phyloP scores from a whole-genome alignment of 2,888 invertebrate genomes.

The Drepana falcataria region DNA sequence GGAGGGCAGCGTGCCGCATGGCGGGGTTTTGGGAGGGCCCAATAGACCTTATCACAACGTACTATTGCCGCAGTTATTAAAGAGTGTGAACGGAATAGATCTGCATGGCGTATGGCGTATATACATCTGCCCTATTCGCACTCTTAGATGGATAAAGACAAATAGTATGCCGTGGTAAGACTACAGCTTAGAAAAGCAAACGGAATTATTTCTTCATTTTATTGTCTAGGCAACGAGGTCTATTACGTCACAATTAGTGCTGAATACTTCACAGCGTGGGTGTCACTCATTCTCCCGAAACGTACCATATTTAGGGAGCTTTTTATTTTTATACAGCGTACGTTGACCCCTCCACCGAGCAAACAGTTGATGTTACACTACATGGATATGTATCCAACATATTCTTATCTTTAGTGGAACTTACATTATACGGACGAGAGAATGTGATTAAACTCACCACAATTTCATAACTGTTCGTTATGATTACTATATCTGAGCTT shows the following conservation, averaged over 20 bases:
- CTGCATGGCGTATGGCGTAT: too few species aligned
- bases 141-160: too few species aligned
- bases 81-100: too few species aligned
- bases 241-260: background rate
- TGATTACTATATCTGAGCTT: too few species aligned
- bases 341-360: slow-evolving; percentile 37
- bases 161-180: too few species aligned
- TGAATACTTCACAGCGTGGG: slow-evolving; percentile 5
- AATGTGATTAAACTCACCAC: background rate
- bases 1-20: too few species aligned
- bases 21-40: too few species aligned
- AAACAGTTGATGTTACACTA: slow-evolving; percentile 23
- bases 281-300: slow-evolving; percentile 15
- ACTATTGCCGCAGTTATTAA: too few species aligned
- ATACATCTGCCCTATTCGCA: too few species aligned
- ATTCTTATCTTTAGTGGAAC: slow-evolving; percentile 7
- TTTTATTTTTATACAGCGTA: slow-evolving; percentile 52
- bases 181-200: background rate
- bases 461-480: too few species aligned
- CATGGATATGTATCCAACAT: slow-evolving; percentile 15
- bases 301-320: slow-evolving; percentile 40
- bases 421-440: slow-evolving; percentile 3
- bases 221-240: background rate
- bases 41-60: too few species aligned
- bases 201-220: background rate